phyloP scores from a whole-genome alignment of 2,113 vertebrate species.

The Chlorodrepanis virens region DNA sequence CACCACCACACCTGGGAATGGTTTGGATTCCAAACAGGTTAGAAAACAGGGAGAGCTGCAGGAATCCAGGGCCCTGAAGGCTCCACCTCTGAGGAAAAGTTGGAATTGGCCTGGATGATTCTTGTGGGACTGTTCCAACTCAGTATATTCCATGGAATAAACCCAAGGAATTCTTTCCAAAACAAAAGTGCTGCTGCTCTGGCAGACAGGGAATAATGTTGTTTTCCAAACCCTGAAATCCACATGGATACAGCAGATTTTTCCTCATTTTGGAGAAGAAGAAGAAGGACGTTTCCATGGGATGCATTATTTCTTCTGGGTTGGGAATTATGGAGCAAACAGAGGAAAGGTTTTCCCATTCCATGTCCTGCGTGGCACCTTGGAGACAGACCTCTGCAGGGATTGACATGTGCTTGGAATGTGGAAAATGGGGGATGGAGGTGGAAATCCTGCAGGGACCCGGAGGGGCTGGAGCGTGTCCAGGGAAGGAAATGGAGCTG shows the following conservation, averaged over 20 bases:
- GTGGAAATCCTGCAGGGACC: neutral
- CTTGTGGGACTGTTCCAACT: fast-evolving
- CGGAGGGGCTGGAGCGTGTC: neutral
- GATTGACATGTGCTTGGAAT: neutral
- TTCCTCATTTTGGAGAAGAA: neutral
- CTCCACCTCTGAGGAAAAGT: neutral
- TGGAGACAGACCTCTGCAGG: neutral
- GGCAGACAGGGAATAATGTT: neutral
- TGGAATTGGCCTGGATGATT: neutral
- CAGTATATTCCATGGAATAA: neutral
- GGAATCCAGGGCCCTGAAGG: neutral
- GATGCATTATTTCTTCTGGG: neutral
- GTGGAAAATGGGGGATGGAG: neutral
- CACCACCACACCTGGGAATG: neutral
- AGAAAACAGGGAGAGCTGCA: neutral
- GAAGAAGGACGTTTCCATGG: neutral
- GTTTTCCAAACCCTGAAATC: neutral
- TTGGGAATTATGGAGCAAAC: fast-evolving
- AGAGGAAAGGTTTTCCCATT: neutral
- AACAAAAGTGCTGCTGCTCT: neutral
- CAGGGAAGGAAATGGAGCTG: neutral
- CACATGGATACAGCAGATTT: neutral
- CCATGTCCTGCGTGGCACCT: neutral
- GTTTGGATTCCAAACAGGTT: neutral
- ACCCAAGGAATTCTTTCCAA: neutral